Percentiles rank a stretch among this genome's conserved stretches.
These are phyloP conservation scores for Eriocheir sinensis DNA, from an alignment of 1,140 invertebrate genomes.

Conservation along the genomic window DNA sequence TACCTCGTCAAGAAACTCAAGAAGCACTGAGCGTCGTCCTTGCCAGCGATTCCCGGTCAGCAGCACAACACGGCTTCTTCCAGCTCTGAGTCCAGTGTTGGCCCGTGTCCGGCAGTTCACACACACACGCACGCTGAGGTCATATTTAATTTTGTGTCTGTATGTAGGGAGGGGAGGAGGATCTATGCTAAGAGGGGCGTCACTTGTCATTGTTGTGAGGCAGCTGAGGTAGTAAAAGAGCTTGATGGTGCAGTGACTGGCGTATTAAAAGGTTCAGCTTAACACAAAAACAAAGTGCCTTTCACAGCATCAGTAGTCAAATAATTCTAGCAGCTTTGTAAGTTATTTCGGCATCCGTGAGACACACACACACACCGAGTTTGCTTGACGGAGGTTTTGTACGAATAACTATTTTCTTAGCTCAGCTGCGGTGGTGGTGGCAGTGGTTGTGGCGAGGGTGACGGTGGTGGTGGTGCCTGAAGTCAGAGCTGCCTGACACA, in stretches of 20 bases:
- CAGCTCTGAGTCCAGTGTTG: background rate
- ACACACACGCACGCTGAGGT: too few relatives aligned
- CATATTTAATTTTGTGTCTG: background rate
- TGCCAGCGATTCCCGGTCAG: background rate
- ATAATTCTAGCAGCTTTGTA: conserved; percentile 74
- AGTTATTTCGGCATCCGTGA: conserved; percentile 61
- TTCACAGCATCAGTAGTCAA: conserved; percentile 72
- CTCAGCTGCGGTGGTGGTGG: background rate
- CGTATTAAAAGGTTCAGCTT: conserved; percentile 24
- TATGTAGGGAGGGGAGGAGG: background rate
- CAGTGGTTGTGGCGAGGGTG: too few relatives aligned
- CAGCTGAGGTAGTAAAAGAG: conserved; percentile 8
- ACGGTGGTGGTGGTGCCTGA: background rate
- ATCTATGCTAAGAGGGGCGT: background rate
- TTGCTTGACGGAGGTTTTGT: conserved; percentile 61
- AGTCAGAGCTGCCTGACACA: background rate
- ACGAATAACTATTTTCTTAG: conserved; percentile 37
- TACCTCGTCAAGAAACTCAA: conserved; percentile 82
- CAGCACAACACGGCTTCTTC: background rate
- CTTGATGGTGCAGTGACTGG: background rate
- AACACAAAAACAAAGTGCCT: conserved; percentile 71
- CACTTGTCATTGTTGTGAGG: too few relatives aligned
- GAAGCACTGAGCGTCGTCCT: conserved; percentile 57
- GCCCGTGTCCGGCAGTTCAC: too few relatives aligned
- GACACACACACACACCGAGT: conserved; percentile 41